Conservation (phyloP, 2,113 vertebrate species). For the Chionis minor region DNA sequence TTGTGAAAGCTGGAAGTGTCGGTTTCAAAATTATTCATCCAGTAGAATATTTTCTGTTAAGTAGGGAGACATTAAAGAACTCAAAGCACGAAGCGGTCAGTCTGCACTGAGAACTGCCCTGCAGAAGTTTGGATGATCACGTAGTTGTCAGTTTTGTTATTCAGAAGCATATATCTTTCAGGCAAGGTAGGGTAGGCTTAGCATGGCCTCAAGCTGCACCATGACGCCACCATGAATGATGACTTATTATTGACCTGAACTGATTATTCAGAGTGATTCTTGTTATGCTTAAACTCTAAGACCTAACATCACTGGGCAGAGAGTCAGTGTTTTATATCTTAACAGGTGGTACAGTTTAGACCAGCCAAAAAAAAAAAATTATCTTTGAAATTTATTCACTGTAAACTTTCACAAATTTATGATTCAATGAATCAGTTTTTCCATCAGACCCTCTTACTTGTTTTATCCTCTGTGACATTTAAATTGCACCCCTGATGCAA, state of each 20-base stretch:
- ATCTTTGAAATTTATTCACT: neutral
- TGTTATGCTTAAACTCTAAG: neutral
- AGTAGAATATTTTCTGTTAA: neutral
- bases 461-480: neutral
- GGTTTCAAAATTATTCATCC: neutral
- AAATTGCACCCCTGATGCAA: neutral
- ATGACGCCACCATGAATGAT: slow-evolving; percentile 5
- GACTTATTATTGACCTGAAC: slow-evolving; percentile 28
- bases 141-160: slow-evolving; percentile 24
- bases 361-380: neutral
- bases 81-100: neutral
- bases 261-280: slow-evolving; percentile 13
- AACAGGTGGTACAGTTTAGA: neutral
- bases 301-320: neutral
- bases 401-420: neutral
- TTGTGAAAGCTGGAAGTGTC: neutral
- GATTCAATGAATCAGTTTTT: neutral
- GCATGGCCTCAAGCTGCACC: neutral
- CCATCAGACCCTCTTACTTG: neutral
- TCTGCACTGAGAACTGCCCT: neutral
- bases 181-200: neutral
- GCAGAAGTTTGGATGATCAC: slow-evolving; percentile 12
- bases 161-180: slow-evolving; percentile 11
- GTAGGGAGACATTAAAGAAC: neutral
- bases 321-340: neutral